Conservation (phyloP, 64 coral and sea anemone species). For the Montipora capricornis region DNA sequence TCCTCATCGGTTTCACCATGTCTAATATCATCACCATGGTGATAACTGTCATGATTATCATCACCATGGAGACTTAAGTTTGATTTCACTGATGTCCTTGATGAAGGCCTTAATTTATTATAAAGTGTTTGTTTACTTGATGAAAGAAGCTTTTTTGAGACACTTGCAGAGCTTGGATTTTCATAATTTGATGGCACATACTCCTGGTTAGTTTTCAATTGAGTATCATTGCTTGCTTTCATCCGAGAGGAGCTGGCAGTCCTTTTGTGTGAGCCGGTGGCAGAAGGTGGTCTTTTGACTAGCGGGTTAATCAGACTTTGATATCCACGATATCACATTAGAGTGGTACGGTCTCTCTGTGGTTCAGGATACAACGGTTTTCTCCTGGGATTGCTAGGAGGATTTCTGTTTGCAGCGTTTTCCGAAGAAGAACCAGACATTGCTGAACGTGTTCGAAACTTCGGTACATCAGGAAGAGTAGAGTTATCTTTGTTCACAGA, state of each 20-base stretch:
- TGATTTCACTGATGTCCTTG: constrained; percentile 27
- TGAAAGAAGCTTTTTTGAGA: not conserved
- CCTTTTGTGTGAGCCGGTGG: too few relatives aligned
- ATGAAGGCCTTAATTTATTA: constrained; percentile 21
- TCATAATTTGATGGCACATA: constrained; percentile 41
- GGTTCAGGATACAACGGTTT: constrained; percentile 84
- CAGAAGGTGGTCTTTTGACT: too few relatives aligned
- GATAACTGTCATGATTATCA: not conserved
- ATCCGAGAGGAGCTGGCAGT: too few relatives aligned
- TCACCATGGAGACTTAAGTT: not conserved
- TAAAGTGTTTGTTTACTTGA: constrained; percentile 35
- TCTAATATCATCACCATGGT: not conserved
- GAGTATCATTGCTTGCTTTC: too few relatives aligned
- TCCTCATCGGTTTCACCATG: not conserved
- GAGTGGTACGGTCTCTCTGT: constrained; percentile 67
- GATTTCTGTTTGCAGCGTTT: constrained; percentile 35
- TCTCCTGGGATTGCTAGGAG: constrained; percentile 71
- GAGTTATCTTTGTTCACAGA: constrained; percentile 16
- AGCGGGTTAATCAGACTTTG: not conserved
- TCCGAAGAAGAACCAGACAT: constrained; percentile 31
- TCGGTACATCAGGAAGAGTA: constrained; percentile 46
- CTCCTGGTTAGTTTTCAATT: not conserved
- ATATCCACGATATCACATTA: constrained; percentile 79
- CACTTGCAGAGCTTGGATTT: not conserved
- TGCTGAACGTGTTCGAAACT: not conserved